Evolutionary conservation across 2,888 invertebrate species (phyloP).

Genomic region (Anticlea derivata): DNA sequence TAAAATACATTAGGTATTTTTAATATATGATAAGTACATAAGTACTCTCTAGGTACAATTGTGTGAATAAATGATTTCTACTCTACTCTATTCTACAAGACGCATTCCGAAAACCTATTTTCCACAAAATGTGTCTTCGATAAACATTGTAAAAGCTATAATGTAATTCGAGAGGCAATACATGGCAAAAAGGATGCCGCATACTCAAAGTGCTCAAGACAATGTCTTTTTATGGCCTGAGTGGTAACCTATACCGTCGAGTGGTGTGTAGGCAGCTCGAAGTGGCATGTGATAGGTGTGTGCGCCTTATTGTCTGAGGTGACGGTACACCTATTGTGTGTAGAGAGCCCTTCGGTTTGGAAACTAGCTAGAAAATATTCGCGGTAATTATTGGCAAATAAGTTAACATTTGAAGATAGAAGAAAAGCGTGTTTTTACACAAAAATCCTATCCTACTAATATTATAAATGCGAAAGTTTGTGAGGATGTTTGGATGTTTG

Average conservation of each 20-base stretch:
- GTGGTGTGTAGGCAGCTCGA: slow-evolving; percentile 17
- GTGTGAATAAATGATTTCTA: too few species aligned
- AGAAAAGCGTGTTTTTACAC: background rate
- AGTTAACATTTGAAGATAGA: background rate
- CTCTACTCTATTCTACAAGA: too few species aligned
- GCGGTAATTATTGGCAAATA: too few species aligned
- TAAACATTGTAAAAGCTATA: slow-evolving; percentile 29
- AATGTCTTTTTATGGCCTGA: slow-evolving; percentile 32
- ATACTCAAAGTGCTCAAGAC: slow-evolving; percentile 42
- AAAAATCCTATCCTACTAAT: too few species aligned
- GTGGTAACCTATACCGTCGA: slow-evolving; percentile 27
- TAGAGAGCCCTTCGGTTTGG: slow-evolving; percentile 6
- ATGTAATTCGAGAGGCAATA: slow-evolving; percentile 33
- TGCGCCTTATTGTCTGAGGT: slow-evolving; percentile 18
- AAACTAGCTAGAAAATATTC: background rate
- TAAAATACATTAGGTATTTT: too few species aligned
- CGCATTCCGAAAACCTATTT: background rate
- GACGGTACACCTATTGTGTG: slow-evolving; percentile 16
- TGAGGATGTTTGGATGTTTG: too few species aligned
- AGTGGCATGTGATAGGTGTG: slow-evolving; percentile 21
- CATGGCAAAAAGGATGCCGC: slow-evolving; percentile 19
- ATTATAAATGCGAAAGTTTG: too few species aligned
- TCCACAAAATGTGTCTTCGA: slow-evolving; percentile 9
- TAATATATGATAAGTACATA: too few species aligned
- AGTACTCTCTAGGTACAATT: too few species aligned